Evolutionary conservation across 2,113 vertebrate genomes (phyloP).

Genomic region (Nothoprocta perdicaria): DNA sequence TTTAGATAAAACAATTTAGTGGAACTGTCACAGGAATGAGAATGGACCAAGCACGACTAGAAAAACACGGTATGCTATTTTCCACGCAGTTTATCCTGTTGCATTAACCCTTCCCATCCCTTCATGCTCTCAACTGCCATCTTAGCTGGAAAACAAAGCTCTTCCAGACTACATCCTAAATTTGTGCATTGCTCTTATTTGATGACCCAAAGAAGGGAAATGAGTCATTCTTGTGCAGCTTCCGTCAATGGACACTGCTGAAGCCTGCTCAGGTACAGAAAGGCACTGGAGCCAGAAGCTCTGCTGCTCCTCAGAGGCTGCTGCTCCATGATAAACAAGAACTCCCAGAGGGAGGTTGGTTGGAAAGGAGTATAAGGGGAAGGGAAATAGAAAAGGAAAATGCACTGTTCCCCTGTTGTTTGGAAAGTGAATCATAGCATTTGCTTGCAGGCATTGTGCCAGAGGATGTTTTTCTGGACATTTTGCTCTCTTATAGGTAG

Average conservation of each 20-base stretch:
- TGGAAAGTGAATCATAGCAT: background rate
- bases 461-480: background rate
- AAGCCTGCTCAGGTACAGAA: conserved; percentile 42
- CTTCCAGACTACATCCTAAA: background rate
- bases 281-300: conserved; percentile 22
- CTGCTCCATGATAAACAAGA: conserved; percentile 48
- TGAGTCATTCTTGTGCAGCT: conserved; percentile 32
- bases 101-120: background rate
- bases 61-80: background rate
- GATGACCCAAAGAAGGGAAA: conserved; percentile 20
- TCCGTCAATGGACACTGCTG: background rate
- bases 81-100: background rate
- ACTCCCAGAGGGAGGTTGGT: background rate
- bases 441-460: background rate
- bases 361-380: conserved; percentile 28
- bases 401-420: background rate
- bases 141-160: background rate
- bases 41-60: background rate
- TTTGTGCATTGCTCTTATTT: conserved; percentile 24
- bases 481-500: background rate
- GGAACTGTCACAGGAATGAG: background rate
- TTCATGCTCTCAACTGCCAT: background rate
- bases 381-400: background rate
- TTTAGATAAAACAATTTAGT: background rate
- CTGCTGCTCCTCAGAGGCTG: conserved; percentile 46